These are phyloP conservation scores for Gobio gobio DNA, from an alignment of 2,113 vertebrate species.

Conservation along the genomic window DNA sequence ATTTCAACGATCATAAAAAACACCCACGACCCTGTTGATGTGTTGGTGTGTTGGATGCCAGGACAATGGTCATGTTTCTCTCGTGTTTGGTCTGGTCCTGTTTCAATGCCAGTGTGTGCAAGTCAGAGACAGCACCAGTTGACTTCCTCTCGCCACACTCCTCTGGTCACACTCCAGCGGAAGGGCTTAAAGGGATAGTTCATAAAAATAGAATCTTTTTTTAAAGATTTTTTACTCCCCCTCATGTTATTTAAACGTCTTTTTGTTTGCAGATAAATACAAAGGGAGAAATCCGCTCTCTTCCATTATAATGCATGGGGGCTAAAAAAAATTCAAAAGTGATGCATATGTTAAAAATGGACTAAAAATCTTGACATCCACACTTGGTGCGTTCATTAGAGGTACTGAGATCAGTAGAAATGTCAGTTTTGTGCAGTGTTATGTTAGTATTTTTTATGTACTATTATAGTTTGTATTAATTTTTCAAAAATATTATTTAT, in stretches of 20 bases:
- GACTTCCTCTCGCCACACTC: conserved; percentile 86
- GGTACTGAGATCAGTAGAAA: too few species aligned
- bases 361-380: too few species aligned
- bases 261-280: neutral
- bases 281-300: neutral
- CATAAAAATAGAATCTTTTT: neutral
- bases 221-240: neutral
- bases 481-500: neutral
- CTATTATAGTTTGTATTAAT: neutral
- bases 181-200: conserved; percentile 60
- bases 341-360: too few species aligned
- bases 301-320: neutral
- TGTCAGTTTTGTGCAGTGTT: too few species aligned
- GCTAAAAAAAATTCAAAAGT: neutral
- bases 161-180: conserved; percentile 85
- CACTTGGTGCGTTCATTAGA: too few species aligned
- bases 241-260: neutral
- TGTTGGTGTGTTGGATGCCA: neutral
- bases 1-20: neutral
- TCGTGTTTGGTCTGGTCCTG: conserved; percentile 88
- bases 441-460: neutral
- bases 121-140: conserved; percentile 88
- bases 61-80: conserved; percentile 79
- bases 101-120: conserved; percentile 86
- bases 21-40: neutral